These are phyloP conservation scores for Gortyna flavago DNA, from an alignment of 2,888 invertebrate genomes.

Conservation along the genomic window DNA sequence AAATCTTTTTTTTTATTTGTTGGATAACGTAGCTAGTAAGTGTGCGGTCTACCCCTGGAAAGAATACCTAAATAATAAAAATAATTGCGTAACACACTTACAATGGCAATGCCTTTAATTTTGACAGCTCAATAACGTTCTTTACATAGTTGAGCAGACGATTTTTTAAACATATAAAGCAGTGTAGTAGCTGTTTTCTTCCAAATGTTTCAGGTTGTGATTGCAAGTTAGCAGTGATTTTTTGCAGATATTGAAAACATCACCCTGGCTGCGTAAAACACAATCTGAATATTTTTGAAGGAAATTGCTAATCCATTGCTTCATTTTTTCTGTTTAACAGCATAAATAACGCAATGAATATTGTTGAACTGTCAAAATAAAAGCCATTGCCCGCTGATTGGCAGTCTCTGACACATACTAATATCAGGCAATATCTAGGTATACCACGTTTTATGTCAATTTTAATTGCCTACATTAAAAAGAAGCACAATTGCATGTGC, in stretches of 20 bases:
- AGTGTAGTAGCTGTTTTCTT: background rate
- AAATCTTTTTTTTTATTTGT: too few relatives aligned
- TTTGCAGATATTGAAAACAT: background rate
- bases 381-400: background rate
- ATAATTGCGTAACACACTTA: background rate
- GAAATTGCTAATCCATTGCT: too few relatives aligned
- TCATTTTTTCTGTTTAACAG: too few relatives aligned
- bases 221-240: background rate
- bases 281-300: too few relatives aligned
- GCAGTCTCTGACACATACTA: background rate
- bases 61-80: too few relatives aligned
- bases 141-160: background rate
- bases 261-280: too few relatives aligned
- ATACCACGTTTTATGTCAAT: slow-evolving; percentile 5
- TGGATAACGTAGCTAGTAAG: too few relatives aligned
- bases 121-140: background rate
- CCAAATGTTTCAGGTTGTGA: background rate
- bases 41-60: too few relatives aligned
- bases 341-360: too few relatives aligned
- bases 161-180: background rate
- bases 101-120: background rate
- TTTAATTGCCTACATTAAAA: background rate
- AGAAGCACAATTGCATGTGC: background rate
- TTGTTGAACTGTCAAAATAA: too few relatives aligned
- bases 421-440: background rate